Conservation (phyloP, 2,113 vertebrate genomes). For the Phrynosoma platyrhinos region DNA sequence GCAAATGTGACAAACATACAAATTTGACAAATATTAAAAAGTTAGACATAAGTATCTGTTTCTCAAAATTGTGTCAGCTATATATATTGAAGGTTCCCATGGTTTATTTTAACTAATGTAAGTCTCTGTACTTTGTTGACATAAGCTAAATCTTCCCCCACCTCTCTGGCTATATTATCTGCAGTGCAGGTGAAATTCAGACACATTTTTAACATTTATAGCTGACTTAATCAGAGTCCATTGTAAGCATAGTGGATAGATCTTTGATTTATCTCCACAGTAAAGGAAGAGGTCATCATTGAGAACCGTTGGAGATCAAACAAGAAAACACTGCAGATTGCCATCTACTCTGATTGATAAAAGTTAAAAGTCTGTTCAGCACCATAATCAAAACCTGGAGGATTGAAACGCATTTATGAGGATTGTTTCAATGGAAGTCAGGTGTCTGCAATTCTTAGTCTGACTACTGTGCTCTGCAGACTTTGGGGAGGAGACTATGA, state of each 20-base stretch:
- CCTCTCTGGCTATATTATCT: not conserved
- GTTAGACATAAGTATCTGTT: not conserved
- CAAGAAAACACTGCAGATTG: slow-evolving; percentile 68
- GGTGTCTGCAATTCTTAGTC: slow-evolving; percentile 38
- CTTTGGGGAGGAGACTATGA: not conserved
- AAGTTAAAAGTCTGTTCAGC: slow-evolving; percentile 56
- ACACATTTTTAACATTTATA: slow-evolving; percentile 46
- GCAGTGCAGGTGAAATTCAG: slow-evolving; percentile 27
- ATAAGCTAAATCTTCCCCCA: not conserved
- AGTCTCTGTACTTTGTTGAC: slow-evolving; percentile 32
- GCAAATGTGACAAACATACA: not conserved
- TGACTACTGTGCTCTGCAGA: not conserved
- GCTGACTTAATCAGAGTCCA: slow-evolving; percentile 44
- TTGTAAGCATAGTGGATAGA: slow-evolving; percentile 34
- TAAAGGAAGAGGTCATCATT: slow-evolving; percentile 54
- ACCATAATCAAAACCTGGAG: slow-evolving; percentile 64
- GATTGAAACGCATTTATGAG: not conserved
- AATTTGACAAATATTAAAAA: slow-evolving; percentile 15
- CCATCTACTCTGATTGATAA: slow-evolving; percentile 57
- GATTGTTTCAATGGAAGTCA: slow-evolving; percentile 57
- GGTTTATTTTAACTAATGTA: slow-evolving; percentile 37
- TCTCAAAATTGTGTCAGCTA: slow-evolving; percentile 24
- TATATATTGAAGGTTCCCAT: slow-evolving; percentile 18
- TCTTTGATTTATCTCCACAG: slow-evolving; percentile 59
- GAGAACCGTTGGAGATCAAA: slow-evolving; percentile 61